Percentiles rank a stretch among this genome's conserved stretches.
phyloP scores from a whole-genome alignment of 2,797 vertebrate genomes.

The Tragopan temminckii region DNA sequence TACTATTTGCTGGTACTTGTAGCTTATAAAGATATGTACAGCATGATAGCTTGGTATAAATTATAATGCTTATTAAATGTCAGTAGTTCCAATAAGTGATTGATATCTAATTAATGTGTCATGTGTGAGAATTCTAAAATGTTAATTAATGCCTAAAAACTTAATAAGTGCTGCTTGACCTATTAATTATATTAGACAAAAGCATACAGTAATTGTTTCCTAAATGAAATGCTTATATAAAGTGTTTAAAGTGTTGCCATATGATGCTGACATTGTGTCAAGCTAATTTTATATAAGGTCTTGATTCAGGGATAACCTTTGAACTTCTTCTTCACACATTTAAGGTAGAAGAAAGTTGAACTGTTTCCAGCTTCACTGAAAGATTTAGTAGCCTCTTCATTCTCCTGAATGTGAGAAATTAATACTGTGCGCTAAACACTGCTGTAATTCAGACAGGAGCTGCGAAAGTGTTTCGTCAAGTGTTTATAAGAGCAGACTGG shows the following conservation, averaged over 20 bases:
- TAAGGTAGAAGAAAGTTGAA: neutral
- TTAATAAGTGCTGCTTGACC: slow-evolving; percentile 79
- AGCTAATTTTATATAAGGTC: neutral
- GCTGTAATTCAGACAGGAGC: neutral
- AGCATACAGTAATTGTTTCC: slow-evolving; percentile 73
- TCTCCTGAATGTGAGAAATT: neutral
- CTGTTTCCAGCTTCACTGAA: neutral
- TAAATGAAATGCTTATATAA: slow-evolving; percentile 67
- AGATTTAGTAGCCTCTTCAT: neutral
- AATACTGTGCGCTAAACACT: neutral
- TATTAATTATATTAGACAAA: slow-evolving; percentile 79
- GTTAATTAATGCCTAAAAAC: slow-evolving; percentile 80
- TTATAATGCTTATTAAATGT: slow-evolving; percentile 80
- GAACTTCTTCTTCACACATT: neutral
- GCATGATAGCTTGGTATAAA: slow-evolving; percentile 53
- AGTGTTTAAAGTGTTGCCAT: slow-evolving; percentile 52
- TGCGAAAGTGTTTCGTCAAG: neutral
- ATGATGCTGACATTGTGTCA: neutral
- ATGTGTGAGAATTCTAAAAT: slow-evolving; percentile 77
- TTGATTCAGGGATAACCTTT: neutral
- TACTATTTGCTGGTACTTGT: slow-evolving; percentile 36
- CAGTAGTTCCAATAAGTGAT: slow-evolving; percentile 77
- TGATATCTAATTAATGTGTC: slow-evolving; percentile 80
- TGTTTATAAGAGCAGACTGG: rapidly evolving
- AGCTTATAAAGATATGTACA: slow-evolving; percentile 39